These are phyloP conservation scores for Forpus xanthops DNA, from an alignment of 2,797 vertebrate genomes.

Conservation along the genomic window DNA sequence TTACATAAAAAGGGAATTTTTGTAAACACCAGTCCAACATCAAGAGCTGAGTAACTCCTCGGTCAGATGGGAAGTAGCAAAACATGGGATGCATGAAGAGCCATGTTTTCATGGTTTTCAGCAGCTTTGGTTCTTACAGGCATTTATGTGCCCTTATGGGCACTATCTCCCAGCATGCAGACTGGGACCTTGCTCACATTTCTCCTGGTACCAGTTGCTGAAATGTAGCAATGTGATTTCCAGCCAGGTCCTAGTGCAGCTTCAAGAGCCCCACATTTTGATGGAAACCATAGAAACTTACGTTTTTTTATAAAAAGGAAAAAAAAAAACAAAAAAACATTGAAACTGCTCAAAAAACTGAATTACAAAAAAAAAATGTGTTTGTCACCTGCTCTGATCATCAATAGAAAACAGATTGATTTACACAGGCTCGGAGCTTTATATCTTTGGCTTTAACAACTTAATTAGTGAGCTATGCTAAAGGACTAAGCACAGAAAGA, in stretches of 20 bases:
- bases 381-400: neutral
- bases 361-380: neutral
- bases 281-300: neutral
- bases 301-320: neutral
- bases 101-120: neutral
- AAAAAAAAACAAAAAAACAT: neutral
- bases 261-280: neutral
- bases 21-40: neutral
- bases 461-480: neutral
- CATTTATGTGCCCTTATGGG: neutral
- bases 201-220: neutral
- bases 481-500: neutral
- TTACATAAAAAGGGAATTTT: neutral
- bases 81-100: neutral
- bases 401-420: neutral
- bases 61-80: neutral
- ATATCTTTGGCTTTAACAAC: neutral
- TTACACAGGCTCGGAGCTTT: neutral
- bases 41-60: neutral
- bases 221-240: neutral
- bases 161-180: neutral
- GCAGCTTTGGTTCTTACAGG: neutral
- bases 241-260: neutral
- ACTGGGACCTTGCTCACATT: fast-evolving
- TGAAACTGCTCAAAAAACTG: neutral